Evolutionary conservation across 2,113 vertebrate species (phyloP), one percentile per base, ranked within the genome.

Genomic region (Myrmecobius fasciatus): DNA sequence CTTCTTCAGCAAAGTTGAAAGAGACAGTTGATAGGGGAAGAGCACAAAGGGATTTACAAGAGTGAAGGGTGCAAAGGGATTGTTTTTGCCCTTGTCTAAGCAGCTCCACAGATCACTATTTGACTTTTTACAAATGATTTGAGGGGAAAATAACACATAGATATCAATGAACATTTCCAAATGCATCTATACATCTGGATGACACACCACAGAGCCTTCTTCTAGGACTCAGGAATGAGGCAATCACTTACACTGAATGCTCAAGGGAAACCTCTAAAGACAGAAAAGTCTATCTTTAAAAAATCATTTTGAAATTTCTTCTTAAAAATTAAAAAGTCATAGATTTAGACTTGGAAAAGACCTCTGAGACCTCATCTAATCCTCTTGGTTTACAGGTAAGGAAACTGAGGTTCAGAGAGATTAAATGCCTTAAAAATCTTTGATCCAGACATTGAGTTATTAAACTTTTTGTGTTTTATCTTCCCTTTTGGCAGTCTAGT

Each of bases 41-140:
- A 25, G 54, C 95, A 49, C 94, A 89, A 51, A 93, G 10, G 25
- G 91, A 83, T 92, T 43, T 46, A 4, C 53, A 93, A 97, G 92
- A 91, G 92, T 52, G 52, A 96, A 94, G 75, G 92, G 95, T 91
- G 48, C 14, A 90, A 91, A 96, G 52, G 67, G 53, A 95, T 31
- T 89, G 31, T 92, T 96, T 91, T 94, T 96, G 53, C 51, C 67
- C 53, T 89, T 31, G 48, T 36, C 36, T 89, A 92, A 95, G 92
- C 53, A 97, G 49, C 94, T 83, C 60, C 46, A 95, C 26, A 89
- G 43, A 89, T 96, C 93, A 90, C 91, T 92, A 94, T 60, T 96
- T 43, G 92, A 92, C 90, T 96, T 96, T 96, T 95, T 49, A 97
- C 67, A 96, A 94, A 90, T 56, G 95, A 94, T 83, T 95, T 53